Evolutionary conservation across 2,797 vertebrate genomes (phyloP), one percentile per base, ranked within the genome.

Genomic region (Cynodonichthys magdalenae): DNA sequence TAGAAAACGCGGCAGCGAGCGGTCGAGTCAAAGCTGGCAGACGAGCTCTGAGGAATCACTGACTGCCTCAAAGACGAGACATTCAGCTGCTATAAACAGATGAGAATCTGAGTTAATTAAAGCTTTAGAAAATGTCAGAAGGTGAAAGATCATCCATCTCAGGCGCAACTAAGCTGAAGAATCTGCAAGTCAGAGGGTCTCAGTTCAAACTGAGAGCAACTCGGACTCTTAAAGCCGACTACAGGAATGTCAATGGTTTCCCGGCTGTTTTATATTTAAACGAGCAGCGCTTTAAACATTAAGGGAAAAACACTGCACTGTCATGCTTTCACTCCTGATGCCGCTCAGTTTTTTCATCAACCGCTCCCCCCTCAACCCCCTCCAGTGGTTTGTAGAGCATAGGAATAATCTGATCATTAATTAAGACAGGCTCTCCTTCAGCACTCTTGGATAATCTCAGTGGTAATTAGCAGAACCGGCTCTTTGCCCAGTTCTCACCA

Each of bases 111-210:
- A 77, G 70, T 84, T 69, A 59, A 76, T 84, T 75, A 80, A 83
- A 60, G 68, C 69, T 60, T n/a, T 24, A 67, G 66, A 56, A 83
- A 83, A 81, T 36, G 59, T 69, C 47, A n/a, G 47, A 63, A 61
- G 81, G 77, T 70, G 74, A 65, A 39, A 39, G 71, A 59, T 72
- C 74, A 80, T 82, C 77, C 77, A 85, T 81, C 77, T 67, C 24
- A 0, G 28, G 77, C 59, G 77, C 8, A 14, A 59, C 0, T 6
- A 34, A 66, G 63, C 46, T 36, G 3, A 45, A 49, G 31, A 15
- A 55, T 52, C 57, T 47, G 63, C 29, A 45, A 31, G 56, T 7
- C 49, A 50, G 58, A 48, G 39, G 54, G n/a, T 39, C 60, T 57
- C 0, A 15, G 29, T 59, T 47, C 47, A 59, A 0, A 2, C 47